Base-by-base conservation (phyloP, 2,797 vertebrate genomes). In the Dryobates pubescens region DNA sequence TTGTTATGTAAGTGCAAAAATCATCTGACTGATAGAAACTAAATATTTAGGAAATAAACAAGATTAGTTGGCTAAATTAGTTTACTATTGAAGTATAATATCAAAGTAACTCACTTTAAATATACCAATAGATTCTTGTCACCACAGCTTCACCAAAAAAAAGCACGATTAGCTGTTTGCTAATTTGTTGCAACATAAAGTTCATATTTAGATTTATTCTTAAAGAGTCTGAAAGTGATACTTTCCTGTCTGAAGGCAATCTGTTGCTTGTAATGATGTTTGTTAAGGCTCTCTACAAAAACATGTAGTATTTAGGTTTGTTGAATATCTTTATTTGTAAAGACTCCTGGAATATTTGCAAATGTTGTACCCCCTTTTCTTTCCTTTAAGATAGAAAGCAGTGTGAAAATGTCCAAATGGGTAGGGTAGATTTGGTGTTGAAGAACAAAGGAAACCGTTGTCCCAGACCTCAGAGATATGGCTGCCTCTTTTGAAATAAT, bases 41-140 rank as follows among this genome's bases (percentile, higher is more conserved):
- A 95, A 95, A 96, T 86, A 79, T 95, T 89, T 97, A 95, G 97
- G 96, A 96, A 98, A 97, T 97, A 97, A 95, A 96, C 94, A 95
- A 96, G 96, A 96, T 97, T 94, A 96, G 95, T 82, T 95, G 95
- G 76, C 91, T 91, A 86, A 96, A 96, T 96, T 97, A 95, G 93
- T 94, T 96, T 91, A 69, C 69, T 96, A 92, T 82, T 59, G 76
- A 95, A 94, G 67, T 77, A 24, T 94, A 67, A 82, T 93, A 89
- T 78, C 71, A 56, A 94, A 96, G 73, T 75, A 49, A 83, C 78
- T 91, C 45, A 9, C 61, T 94, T 93, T 87, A 92, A 94, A 93
- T 91, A 79, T 67, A 73, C 45, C 68, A 38, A 67, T 79, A 83
- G 87, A 86, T 82, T 90, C 76, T 69, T 72, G 89, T 82, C 32